Evolutionary conservation across 2,888 invertebrate species (phyloP).

Genomic region (Meta bourneti): DNA sequence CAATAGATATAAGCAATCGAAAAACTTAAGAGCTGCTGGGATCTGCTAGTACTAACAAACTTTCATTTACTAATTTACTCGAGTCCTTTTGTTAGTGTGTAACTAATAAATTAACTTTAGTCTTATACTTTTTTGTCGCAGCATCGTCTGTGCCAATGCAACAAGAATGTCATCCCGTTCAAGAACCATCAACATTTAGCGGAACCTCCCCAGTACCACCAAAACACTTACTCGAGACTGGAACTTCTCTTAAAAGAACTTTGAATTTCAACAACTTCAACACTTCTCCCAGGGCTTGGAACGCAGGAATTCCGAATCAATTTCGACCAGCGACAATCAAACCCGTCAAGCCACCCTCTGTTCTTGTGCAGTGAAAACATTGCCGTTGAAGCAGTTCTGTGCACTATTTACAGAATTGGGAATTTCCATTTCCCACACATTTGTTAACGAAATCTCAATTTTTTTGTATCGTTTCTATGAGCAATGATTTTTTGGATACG

Average conservation of each 20-base stretch:
- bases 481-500: not conserved
- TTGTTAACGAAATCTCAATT: no score
- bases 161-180: not conserved
- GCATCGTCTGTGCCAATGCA: constrained; percentile 7
- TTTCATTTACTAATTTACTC: no score
- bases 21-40: no score
- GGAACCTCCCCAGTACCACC: not conserved
- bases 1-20: no score
- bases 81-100: no score
- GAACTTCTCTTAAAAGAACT: constrained; percentile 17
- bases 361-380: constrained; percentile 49
- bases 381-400: not conserved
- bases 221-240: not conserved
- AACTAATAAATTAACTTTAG: not conserved
- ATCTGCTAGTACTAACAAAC: no score
- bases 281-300: constrained; percentile 62
- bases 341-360: constrained; percentile 63
- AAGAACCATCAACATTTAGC: not conserved
- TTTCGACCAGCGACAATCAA: constrained; percentile 39
- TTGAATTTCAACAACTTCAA: constrained; percentile 69
- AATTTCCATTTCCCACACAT: no score
- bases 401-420: no score
- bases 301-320: constrained; percentile 4
- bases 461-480: not conserved
- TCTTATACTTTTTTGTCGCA: constrained; percentile 1